Conservation (phyloP, 2,888 invertebrate genomes). For the Callosobruchus maculatus region DNA sequence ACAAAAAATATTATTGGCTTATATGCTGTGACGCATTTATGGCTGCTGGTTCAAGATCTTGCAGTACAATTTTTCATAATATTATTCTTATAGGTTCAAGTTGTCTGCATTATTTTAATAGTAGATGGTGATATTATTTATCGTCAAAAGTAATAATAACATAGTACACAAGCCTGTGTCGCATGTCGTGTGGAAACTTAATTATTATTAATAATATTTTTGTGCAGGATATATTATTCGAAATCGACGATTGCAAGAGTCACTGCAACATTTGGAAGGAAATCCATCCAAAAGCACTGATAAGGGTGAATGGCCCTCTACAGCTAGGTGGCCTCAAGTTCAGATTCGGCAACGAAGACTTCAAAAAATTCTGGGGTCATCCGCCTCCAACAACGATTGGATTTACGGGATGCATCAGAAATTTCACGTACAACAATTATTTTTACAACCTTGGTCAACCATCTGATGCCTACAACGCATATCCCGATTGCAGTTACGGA, state of each 20-base stretch:
- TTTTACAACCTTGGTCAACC: constrained; percentile 87
- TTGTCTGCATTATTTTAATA: too few species aligned
- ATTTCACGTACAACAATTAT: constrained; percentile 82
- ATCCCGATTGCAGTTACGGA: constrained; percentile 70
- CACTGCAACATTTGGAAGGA: constrained; percentile 38
- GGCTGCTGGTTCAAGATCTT: too few species aligned
- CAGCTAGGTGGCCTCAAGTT: constrained; percentile 78
- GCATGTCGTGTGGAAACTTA: too few species aligned
- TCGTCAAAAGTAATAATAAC: too few species aligned
- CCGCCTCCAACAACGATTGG: constrained; percentile 65
- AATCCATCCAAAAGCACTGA: constrained; percentile 33
- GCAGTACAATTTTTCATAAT: too few species aligned
- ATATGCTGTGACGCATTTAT: too few species aligned
- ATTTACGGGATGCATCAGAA: constrained; percentile 87
- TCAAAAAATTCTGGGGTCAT: constrained; percentile 65
- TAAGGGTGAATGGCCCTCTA: constrained; percentile 77
- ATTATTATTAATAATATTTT: background rate
- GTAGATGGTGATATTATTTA: too few species aligned
- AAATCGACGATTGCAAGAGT: constrained; percentile 46
- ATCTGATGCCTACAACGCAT: constrained; percentile 61
- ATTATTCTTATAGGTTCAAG: too few species aligned
- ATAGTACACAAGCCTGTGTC: too few species aligned
- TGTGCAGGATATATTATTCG: constrained; percentile 39
- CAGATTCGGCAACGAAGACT: constrained; percentile 60
- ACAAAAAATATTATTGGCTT: too few species aligned